Conservation (phyloP, 2,113 vertebrate genomes). For the Perognathus longimembris region DNA sequence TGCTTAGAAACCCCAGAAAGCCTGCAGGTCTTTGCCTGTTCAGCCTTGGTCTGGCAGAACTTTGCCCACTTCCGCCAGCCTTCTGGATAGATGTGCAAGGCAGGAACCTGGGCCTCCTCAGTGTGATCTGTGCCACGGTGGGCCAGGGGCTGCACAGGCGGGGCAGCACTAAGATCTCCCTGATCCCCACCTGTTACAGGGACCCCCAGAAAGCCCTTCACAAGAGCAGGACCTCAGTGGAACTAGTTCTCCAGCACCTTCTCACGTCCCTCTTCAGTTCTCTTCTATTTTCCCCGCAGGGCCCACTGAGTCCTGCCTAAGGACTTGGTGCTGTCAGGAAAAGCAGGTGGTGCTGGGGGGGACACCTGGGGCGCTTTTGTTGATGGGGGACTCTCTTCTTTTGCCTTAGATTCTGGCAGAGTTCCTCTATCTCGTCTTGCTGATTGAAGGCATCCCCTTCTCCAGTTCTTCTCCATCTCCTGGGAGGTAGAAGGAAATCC, state of each 20-base stretch:
- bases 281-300: background rate
- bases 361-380: too few relatives aligned
- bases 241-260: background rate
- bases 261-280: background rate
- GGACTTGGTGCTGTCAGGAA: background rate
- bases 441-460: slow-evolving; percentile 21
- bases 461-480: slow-evolving; percentile 47
- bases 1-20: slow-evolving; percentile 25
- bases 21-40: background rate
- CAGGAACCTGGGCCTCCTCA: background rate
- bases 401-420: slow-evolving; percentile 74
- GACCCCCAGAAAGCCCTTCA: background rate
- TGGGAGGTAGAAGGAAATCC: slow-evolving; percentile 46
- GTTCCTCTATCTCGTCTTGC: slow-evolving; percentile 77
- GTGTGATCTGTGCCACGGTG: background rate
- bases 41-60: background rate
- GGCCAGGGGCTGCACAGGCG: background rate
- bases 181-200: background rate
- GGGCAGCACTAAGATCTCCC: background rate
- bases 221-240: background rate
- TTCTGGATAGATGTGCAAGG: background rate
- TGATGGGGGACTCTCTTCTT: slow-evolving; percentile 35
- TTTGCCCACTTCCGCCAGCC: background rate
- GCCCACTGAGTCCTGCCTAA: background rate
- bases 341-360: background rate